These are phyloP conservation scores for Notoglanidium macrostoma DNA, from an alignment of 2,797 vertebrate genomes.

Conservation along the genomic window DNA sequence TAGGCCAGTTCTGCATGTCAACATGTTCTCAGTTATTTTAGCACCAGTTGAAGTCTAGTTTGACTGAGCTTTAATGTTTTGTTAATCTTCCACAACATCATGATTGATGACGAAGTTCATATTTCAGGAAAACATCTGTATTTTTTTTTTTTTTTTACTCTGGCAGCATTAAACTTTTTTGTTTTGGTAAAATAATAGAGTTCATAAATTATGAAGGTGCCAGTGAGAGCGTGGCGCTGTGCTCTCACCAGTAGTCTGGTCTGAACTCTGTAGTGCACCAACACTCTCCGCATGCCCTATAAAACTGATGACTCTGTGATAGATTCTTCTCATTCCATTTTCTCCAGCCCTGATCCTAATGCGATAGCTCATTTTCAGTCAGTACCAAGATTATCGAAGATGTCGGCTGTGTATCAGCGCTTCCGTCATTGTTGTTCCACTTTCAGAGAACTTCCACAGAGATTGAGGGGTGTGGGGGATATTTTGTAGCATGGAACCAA, in stretches of 20 bases:
- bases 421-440: not conserved
- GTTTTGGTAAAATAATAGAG: constrained; percentile 46
- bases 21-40: constrained; percentile 13
- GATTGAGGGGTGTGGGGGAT: too few species aligned
- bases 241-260: constrained; percentile 48
- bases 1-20: constrained; percentile 5
- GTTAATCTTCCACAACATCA: not conserved
- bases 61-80: not conserved
- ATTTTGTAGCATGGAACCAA: too few species aligned
- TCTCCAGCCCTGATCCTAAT: constrained; percentile 32
- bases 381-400: constrained; percentile 22
- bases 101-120: constrained; percentile 55
- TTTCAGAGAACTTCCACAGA: not conserved
- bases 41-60: not conserved
- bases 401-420: not conserved
- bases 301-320: constrained; percentile 52
- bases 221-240: constrained; percentile 38
- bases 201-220: constrained; percentile 56
- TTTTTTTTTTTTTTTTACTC: constrained; percentile 10
- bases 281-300: constrained; percentile 23
- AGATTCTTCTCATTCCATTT: constrained; percentile 48
- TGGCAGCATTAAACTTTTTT: constrained; percentile 40
- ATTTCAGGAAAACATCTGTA: constrained; percentile 35
- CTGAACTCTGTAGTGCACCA: constrained; percentile 36
- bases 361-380: constrained; percentile 33